Evolutionary conservation across 1,140 invertebrate species (phyloP), one percentile per base, ranked within the genome.

Genomic region (Habropoda laboriosa): DNA sequence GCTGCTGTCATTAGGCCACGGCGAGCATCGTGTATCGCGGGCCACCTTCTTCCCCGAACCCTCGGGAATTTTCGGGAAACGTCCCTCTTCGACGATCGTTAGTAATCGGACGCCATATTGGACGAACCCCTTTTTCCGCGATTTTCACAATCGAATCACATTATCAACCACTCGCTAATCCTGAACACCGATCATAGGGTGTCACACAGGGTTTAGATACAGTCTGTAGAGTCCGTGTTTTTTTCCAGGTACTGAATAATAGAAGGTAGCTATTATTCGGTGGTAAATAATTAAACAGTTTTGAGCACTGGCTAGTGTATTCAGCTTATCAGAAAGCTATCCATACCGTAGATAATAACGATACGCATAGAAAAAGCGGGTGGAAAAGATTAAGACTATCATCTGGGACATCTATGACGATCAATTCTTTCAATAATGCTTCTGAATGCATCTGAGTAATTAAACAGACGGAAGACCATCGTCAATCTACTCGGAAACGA

Each of bases 1-100:
- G 91, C 88, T 91, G 89, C 91, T 91, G 91, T 92, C 90, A 92
- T 92, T 93, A 92, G 89, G 87, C 87, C 71, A 81, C 81, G 83
- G 79, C 70, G 80, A 80, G 73, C 84, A 64, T 47, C 74, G 82
- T 85, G 70, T 53, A 84, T 77, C 75, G 86, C 89, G 81, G 73
- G 74, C 80, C 81, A 83, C 81, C 78, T 89, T 90, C 79, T 86
- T 86, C 89, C 86, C 78, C 90, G 91, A 92, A 92, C 73, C 85
- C 73, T 86, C 82, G 86, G 79, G 83, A 88, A 90, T 90, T 92
- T 90, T 89, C 81, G 81, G 88, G 86, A 90, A 90, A 91, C 86
- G 70, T 74, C 76, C 80, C 57, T 24, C 40, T 53, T 24, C 53
- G 67, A 53, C 30, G 40, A 83, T 84, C 82, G 66, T 85, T 85